These are phyloP conservation scores for Malachius bipustulatus DNA, from an alignment of 2,888 invertebrate species.

Conservation along the genomic window DNA sequence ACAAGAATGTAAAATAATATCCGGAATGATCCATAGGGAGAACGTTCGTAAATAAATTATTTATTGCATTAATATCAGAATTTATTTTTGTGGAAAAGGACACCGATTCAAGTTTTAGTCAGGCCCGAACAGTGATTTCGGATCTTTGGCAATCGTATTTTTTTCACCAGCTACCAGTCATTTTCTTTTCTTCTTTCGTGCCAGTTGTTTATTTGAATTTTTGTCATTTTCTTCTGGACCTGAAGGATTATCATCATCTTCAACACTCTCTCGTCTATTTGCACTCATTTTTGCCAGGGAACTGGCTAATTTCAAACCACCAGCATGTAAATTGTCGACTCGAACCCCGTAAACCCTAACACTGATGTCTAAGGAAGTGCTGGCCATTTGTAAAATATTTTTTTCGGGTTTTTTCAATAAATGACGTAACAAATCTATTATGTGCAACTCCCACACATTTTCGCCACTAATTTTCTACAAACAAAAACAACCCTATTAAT, in stretches of 20 bases:
- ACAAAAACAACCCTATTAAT: conserved; percentile 11
- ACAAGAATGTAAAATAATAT: conserved; percentile 24
- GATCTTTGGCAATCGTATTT: conserved; percentile 23
- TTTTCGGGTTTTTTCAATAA: conserved; percentile 60
- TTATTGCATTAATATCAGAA: conserved; percentile 23
- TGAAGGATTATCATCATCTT: conserved; percentile 7
- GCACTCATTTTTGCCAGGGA: conserved; percentile 39
- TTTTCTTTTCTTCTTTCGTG: conserved; percentile 21
- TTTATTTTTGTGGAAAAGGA: conserved; percentile 26
- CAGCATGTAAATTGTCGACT: conserved; percentile 74
- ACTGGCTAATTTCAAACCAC: conserved; percentile 66
- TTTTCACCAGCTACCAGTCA: conserved; percentile 19
- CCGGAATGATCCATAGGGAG: conserved; percentile 21
- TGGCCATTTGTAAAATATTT: conserved; percentile 66
- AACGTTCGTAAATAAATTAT: conserved; percentile 27
- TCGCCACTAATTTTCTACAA: conserved; percentile 74
- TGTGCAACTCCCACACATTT: conserved; percentile 78
- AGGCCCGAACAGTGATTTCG: conserved; percentile 20
- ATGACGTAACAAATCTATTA: conserved; percentile 75
- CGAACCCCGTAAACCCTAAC: conserved; percentile 78
- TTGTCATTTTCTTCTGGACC: conserved; percentile 15
- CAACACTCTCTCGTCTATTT: conserved; percentile 12
- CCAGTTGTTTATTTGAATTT: conserved; percentile 17
- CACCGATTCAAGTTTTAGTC: conserved; percentile 25
- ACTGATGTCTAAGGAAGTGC: conserved; percentile 77